These are phyloP conservation scores for Gorsachius magnificus DNA, from an alignment of 2,797 vertebrate species.

Conservation along the genomic window DNA sequence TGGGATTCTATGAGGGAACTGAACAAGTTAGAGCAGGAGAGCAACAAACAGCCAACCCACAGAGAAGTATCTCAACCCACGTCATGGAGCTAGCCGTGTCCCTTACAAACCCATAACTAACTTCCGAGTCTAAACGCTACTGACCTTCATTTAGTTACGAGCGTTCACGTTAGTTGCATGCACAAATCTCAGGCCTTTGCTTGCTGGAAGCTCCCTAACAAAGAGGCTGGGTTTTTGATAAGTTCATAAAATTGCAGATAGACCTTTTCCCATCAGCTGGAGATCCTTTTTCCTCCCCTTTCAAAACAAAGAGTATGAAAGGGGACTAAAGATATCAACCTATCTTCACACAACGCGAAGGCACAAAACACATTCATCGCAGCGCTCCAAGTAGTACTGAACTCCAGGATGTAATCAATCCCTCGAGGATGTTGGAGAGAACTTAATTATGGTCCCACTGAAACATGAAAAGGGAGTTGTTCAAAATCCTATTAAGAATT, in stretches of 20 bases:
- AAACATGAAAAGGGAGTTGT: background rate
- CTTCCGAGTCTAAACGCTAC: background rate
- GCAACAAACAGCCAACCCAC: accelerated
- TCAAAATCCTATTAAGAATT: background rate
- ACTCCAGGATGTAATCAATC: background rate
- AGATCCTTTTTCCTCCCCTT: background rate
- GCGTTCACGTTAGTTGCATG: background rate
- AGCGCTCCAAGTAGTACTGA: background rate
- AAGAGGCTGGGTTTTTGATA: background rate
- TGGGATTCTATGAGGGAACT: background rate
- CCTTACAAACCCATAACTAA: background rate
- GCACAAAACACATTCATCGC: background rate
- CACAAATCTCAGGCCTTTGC: background rate
- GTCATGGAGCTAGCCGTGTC: accelerated
- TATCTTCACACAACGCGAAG: background rate
- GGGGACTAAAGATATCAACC: background rate
- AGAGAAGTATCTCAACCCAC: background rate
- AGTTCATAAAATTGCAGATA: background rate
- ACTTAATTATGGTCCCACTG: background rate
- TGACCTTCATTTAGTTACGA: background rate
- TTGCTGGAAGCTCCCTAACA: background rate
- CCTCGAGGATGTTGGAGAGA: background rate
- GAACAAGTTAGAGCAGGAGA: background rate
- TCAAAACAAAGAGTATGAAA: background rate
- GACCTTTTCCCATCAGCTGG: background rate